Conservation (phyloP, 2,113 vertebrate species). For the Tragelaphus strepsiceros region DNA sequence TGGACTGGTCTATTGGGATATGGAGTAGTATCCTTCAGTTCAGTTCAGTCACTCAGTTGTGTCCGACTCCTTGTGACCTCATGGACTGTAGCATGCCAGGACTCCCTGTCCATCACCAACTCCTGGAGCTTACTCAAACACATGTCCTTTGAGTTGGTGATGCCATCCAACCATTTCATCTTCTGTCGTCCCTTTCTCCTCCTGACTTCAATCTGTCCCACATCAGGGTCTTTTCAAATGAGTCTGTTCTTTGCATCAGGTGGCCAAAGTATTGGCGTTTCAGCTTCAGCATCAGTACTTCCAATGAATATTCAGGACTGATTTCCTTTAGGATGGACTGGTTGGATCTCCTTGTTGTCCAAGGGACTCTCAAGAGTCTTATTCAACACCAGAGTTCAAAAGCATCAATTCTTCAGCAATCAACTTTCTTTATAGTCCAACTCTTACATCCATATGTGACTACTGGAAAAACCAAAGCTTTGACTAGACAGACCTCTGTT, state of each 20-base stretch:
- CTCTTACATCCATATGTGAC: neutral
- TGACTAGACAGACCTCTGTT: neutral
- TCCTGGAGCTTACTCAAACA: neutral
- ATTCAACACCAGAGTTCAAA: neutral
- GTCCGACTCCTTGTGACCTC: neutral
- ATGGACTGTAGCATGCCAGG: neutral
- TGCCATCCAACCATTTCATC: neutral
- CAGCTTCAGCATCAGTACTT: neutral
- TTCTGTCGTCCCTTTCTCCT: neutral
- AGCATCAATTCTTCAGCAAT: neutral
- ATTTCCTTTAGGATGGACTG: neutral
- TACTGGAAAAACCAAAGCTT: neutral
- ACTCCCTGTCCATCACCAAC: neutral
- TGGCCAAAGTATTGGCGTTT: neutral
- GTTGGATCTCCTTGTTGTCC: neutral
- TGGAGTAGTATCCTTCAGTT: neutral
- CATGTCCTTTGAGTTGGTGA: neutral
- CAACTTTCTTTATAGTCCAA: neutral
- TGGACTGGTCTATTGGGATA: neutral
- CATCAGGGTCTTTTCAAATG: neutral
- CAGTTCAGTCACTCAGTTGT: neutral
- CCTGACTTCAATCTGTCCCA: neutral
- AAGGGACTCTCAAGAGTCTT: neutral
- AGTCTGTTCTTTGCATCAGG: fast-evolving
- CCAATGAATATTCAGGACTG: neutral